A percentile compares a stretch with the other conserved stretches of the same genome.
phyloP scores from a whole-genome alignment of 2,888 invertebrate species.

The Diarsia brunnea region DNA sequence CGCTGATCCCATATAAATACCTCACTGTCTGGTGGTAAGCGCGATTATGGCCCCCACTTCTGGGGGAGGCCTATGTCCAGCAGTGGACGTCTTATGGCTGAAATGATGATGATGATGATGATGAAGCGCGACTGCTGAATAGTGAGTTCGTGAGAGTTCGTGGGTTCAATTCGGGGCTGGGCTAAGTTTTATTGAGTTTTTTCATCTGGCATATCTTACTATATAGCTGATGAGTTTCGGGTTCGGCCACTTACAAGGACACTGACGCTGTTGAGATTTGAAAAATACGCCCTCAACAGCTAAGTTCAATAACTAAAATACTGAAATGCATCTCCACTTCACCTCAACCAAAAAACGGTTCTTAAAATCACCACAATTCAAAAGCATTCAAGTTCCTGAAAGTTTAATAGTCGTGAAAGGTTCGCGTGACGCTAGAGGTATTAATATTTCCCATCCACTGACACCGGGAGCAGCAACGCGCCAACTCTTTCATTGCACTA shows the following conservation, averaged over 20 bases:
- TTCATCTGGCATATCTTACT: no score
- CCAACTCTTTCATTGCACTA: slow-evolving; percentile 53
- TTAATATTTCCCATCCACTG: slow-evolving; percentile 66
- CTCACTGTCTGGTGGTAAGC: no score
- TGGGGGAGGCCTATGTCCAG: no score
- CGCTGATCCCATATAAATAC: no score
- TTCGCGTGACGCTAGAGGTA: slow-evolving; percentile 61
- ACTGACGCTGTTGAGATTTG: background rate
- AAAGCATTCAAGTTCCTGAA: slow-evolving; percentile 50
- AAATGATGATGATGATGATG: no score
- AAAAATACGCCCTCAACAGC: background rate
- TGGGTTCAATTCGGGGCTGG: no score
- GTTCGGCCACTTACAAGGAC: background rate
- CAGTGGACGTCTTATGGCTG: no score
- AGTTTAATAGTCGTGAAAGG: slow-evolving; percentile 59
- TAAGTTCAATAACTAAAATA: background rate
- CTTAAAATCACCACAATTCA: slow-evolving; percentile 29
- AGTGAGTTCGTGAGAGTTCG: no score
- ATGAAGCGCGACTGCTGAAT: no score
- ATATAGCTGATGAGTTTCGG: no score
- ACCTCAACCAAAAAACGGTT: background rate
- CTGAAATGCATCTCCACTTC: background rate
- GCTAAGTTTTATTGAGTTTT: no score
- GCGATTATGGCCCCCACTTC: no score
- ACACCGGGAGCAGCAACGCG: slow-evolving; percentile 44